Conservation (phyloP, 2,113 vertebrate genomes). For the Dendrocopos noguchii region DNA sequence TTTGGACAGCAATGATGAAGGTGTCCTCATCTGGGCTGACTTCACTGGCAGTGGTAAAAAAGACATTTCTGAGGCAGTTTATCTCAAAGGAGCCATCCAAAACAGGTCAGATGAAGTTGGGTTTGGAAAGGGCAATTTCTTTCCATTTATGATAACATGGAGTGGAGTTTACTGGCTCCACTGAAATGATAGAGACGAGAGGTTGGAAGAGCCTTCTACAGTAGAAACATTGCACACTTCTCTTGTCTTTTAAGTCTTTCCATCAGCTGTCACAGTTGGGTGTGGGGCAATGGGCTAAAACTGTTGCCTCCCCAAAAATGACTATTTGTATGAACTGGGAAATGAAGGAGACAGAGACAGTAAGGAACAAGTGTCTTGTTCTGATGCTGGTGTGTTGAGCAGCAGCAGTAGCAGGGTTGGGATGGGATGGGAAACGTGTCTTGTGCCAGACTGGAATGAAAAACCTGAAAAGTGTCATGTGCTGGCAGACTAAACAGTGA, state of each 20-base stretch:
- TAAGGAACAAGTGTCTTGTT: background rate
- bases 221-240: fast-evolving
- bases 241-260: background rate
- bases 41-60: background rate
- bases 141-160: background rate
- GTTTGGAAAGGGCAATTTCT: background rate
- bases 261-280: background rate
- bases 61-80: background rate
- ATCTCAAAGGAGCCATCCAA: background rate
- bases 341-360: background rate
- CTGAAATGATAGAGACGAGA: background rate
- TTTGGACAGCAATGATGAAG: background rate
- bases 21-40: background rate
- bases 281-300: background rate
- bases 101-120: background rate
- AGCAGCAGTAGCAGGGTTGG: background rate
- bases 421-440: background rate
- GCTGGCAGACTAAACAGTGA: background rate
- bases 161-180: background rate
- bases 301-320: background rate
- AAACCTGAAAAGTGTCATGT: background rate
- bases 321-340: background rate
- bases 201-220: background rate
- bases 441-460: background rate
- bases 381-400: background rate